Evolutionary conservation across 1,140 invertebrate genomes (phyloP).

Genomic region (Macrosteles quadrilineatus): DNA sequence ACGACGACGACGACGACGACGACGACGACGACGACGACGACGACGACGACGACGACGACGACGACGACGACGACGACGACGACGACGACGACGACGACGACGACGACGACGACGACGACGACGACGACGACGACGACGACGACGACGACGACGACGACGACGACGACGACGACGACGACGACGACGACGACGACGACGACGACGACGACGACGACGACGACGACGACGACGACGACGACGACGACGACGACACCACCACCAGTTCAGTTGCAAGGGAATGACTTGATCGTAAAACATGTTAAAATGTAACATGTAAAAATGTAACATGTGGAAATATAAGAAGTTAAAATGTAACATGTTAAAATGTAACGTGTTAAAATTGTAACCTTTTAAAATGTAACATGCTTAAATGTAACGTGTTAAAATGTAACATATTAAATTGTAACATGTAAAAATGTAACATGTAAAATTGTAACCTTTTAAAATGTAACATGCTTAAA

Average conservation of each 20-base stretch:
- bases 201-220: conserved; percentile 16
- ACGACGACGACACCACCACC: background rate
- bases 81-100: conserved; percentile 9
- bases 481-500: no score
- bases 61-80: conserved; percentile 9
- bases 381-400: no score
- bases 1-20: conserved; percentile 17
- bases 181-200: conserved; percentile 7
- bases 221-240: conserved; percentile 4
- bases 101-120: conserved; percentile 13
- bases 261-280: no score
- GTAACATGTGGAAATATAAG: no score
- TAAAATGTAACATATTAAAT: no score
- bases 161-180: conserved; percentile 15
- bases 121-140: background rate
- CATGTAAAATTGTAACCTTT: no score
- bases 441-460: no score
- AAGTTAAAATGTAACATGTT: no score
- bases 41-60: conserved; percentile 1
- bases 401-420: no score
- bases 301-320: no score
- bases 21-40: conserved; percentile 5
- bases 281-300: no score
- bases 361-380: no score
- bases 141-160: conserved; percentile 12